These are phyloP conservation scores for Oryzias woworae DNA, from an alignment of 2,113 vertebrate species.

Conservation along the genomic window DNA sequence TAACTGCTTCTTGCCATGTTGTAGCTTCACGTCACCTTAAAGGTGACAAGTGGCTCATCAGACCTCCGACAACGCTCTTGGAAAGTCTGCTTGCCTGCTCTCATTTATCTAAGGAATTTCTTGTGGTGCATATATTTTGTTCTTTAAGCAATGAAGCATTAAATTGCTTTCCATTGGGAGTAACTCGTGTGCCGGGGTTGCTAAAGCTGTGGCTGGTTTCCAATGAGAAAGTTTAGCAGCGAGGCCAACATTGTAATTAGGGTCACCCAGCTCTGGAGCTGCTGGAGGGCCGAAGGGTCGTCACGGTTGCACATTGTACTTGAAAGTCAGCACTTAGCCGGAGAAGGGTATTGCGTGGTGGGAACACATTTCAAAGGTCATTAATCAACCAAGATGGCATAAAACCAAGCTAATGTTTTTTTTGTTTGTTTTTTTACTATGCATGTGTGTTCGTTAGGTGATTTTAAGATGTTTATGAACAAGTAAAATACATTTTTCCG, in stretches of 20 bases:
- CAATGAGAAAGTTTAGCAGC: constrained; percentile 66
- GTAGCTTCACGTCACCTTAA: constrained; percentile 70
- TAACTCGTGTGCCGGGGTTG: constrained; percentile 74
- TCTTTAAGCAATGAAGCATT: constrained; percentile 79
- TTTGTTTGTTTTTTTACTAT: background rate
- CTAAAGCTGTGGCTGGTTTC: constrained; percentile 68
- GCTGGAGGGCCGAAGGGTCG: constrained; percentile 40
- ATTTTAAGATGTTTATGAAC: too few species aligned
- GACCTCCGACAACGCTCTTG: constrained; percentile 74
- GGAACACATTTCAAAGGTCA: constrained; percentile 5
- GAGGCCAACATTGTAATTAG: constrained; percentile 71
- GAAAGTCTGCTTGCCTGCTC: constrained; percentile 70
- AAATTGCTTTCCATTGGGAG: constrained; percentile 87
- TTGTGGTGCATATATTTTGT: constrained; percentile 80
- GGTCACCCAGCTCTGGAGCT: constrained; percentile 52
- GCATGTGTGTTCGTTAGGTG: too few species aligned
- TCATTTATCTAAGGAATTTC: constrained; percentile 83
- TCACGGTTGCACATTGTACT: constrained; percentile 25
- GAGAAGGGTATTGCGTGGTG: constrained; percentile 3
- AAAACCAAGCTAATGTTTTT: background rate
- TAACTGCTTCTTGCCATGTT: constrained; percentile 55
- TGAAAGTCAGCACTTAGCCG: constrained; percentile 60
- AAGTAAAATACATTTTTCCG: too few species aligned
- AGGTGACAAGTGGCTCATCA: constrained; percentile 71
- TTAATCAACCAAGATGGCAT: constrained; percentile 12